Evolutionary conservation across 1,140 invertebrate genomes (phyloP), one percentile per base, ranked within the genome.

Genomic region (Drosophila orena): DNA sequence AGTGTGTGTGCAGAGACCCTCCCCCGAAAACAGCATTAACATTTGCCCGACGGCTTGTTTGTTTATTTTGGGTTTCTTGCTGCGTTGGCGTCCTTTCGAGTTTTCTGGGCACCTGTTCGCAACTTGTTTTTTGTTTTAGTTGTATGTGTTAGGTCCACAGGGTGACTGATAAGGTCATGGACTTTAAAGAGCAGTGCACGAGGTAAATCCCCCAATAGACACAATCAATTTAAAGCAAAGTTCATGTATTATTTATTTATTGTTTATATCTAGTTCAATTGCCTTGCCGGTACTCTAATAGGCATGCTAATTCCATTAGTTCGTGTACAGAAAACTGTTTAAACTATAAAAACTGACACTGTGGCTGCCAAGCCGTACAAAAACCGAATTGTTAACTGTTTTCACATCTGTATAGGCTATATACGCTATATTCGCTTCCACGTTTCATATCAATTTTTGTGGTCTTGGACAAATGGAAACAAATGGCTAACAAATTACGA

Each of bases 401-500:
- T 70, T n/a, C 64, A 55, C 62, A 40, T 55, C 35, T 69, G 46
- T 54, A 47, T 69, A 24, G 64, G 62, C 8, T 42, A n/a, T 30
- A 30, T 37, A 12, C 8, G 35, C 27, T 54, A 62, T 68, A 68
- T 65, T 69, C 64, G 66, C 64, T 57, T 43, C 53, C 65, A 47
- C 43, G 30, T 55, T 27, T 24, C 52, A 24, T 70, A 56, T 70
- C 65, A 71, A 70, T 57, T 70, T 70, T 68, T 70, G 64, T 70
- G 66, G 66, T 54, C 66, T 69, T 69, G 66, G 65, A 70, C 64
- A 70, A 69, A 55, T 70, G 68, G 68, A 71, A 71, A 70, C 66
- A 57, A 88, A 88, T 77, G 75, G 60, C 84, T 88, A 89, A 74
- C 49, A 88, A 81, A 68, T 68, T 68, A 66, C 78, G 50, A 81